These are phyloP conservation scores for Platycercus adscitus DNA, from an alignment of 2,113 vertebrate species.

Conservation along the genomic window DNA sequence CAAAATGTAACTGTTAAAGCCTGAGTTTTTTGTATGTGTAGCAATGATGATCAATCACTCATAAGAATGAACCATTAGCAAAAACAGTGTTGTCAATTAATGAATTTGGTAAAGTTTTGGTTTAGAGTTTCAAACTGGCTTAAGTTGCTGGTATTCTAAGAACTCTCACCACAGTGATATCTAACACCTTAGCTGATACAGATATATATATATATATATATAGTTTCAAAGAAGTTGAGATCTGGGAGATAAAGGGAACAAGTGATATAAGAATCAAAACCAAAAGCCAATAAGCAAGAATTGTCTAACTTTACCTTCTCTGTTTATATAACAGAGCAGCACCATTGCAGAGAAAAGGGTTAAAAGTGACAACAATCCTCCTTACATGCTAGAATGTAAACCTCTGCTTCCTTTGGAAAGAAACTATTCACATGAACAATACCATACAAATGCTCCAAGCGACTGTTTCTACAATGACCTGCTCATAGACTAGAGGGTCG, in stretches of 20 bases:
- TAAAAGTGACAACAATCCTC: background rate
- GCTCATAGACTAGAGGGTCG: background rate
- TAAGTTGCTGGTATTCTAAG: background rate
- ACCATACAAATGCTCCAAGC: background rate
- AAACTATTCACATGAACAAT: background rate
- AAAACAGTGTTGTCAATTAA: background rate
- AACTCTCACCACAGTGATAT: background rate
- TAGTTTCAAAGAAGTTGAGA: background rate
- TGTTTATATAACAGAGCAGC: background rate
- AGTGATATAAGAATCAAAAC: background rate
- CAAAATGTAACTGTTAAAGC: background rate
- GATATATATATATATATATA: background rate
- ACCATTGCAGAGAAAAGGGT: background rate
- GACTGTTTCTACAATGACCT: background rate
- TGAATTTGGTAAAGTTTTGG: background rate
- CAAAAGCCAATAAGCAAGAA: background rate
- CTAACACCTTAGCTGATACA: background rate
- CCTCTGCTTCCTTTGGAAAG: background rate
- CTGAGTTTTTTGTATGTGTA: background rate
- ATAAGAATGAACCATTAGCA: background rate
- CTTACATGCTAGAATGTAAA: background rate
- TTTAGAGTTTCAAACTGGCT: background rate
- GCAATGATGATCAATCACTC: background rate
- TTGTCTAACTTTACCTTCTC: background rate
- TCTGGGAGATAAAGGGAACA: background rate